A percentile compares a stretch with the other conserved stretches of the same genome.
Conservation (phyloP, 2,888 invertebrate genomes). For the Penaeus monodon region DNA sequence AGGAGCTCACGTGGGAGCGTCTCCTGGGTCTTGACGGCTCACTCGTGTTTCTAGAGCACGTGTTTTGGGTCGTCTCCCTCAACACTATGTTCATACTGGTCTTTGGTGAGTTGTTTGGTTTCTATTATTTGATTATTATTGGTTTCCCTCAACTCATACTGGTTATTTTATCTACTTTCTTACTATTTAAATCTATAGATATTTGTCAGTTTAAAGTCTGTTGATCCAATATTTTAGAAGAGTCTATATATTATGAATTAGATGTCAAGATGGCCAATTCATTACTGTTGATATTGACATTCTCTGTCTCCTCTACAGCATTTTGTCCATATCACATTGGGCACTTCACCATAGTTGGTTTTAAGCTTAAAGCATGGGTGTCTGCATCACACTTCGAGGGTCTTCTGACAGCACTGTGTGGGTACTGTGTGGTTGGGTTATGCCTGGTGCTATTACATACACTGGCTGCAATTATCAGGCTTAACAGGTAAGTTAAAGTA, state of each 20-base stretch:
- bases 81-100: slow-evolving; percentile 96
- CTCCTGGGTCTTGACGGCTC: slow-evolving; percentile 96
- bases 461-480: slow-evolving; percentile 82
- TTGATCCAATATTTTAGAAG: no score
- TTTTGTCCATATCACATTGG: slow-evolving; percentile 97
- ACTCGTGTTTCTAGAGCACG: slow-evolving; percentile 96
- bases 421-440: slow-evolving; percentile 91
- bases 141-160: no score
- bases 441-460: slow-evolving; percentile 86
- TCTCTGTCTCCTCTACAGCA: slow-evolving; percentile 73
- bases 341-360: slow-evolving; percentile 81
- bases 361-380: slow-evolving; percentile 79
- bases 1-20: slow-evolving; percentile 98
- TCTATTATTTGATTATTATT: no score
- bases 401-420: slow-evolving; percentile 89
- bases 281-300: not conserved
- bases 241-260: no score
- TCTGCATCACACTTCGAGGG: slow-evolving; percentile 91
- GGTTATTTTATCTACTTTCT: not conserved
- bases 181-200: no score
- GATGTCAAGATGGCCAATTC: not conserved
- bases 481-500: slow-evolving; percentile 74
- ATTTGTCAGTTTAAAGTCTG: no score
- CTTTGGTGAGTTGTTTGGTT: slow-evolving; percentile 76
- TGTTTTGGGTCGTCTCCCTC: slow-evolving; percentile 98